phyloP scores from a whole-genome alignment of 2,888 invertebrate species.

The Notocelia uddmanniana region DNA sequence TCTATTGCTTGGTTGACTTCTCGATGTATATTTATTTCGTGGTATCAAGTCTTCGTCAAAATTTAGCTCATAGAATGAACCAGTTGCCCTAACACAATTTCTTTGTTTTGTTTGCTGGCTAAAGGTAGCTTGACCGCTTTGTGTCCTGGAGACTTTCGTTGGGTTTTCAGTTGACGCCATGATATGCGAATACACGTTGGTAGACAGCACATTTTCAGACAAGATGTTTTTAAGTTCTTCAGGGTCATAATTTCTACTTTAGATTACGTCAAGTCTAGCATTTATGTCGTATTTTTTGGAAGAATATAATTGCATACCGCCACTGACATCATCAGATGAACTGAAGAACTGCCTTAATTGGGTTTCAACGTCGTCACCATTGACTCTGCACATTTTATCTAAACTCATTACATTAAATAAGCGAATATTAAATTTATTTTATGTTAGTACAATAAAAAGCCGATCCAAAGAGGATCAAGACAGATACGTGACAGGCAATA shows the following conservation, averaged over 20 bases:
- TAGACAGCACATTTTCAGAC: slow-evolving; percentile 7
- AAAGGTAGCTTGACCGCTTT: no score
- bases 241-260: slow-evolving; percentile 7
- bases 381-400: slow-evolving; percentile 3
- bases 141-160: neutral
- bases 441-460: slow-evolving; percentile 4
- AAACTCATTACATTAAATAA: neutral
- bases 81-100: slow-evolving; percentile 5
- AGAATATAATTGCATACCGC: slow-evolving; percentile 5
- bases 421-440: slow-evolving; percentile 6
- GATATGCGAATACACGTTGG: slow-evolving; percentile 3
- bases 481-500: slow-evolving; percentile 5
- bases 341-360: slow-evolving; percentile 9
- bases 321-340: slow-evolving; percentile 7
- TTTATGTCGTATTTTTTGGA: slow-evolving; percentile 7
- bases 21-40: slow-evolving; percentile 5
- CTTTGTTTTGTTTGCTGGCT: neutral
- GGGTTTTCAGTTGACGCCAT: slow-evolving; percentile 7
- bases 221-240: slow-evolving; percentile 5
- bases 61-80: neutral
- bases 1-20: slow-evolving; percentile 11
- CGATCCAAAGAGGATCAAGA: neutral
- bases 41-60: slow-evolving; percentile 12
- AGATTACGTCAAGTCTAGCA: neutral
- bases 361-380: slow-evolving; percentile 3